Percentiles rank a stretch among this genome's conserved stretches.
These are phyloP conservation scores for Nyctereutes procyonoides DNA, from an alignment of 2,113 vertebrate species.

Conservation along the genomic window DNA sequence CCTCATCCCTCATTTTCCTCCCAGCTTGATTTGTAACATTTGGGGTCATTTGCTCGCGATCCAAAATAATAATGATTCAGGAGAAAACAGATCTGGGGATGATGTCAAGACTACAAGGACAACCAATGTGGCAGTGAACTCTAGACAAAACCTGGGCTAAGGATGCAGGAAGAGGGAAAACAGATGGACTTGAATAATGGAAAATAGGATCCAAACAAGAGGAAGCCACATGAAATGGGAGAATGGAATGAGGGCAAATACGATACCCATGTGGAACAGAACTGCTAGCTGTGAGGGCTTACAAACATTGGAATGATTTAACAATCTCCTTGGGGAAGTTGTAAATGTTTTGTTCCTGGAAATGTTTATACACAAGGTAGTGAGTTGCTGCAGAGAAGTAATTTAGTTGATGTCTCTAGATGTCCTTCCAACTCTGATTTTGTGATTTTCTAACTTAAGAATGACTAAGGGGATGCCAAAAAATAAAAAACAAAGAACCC, in stretches of 20 bases:
- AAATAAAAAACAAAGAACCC: constrained; percentile 18
- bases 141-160: not conserved
- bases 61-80: not conserved
- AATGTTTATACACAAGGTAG: constrained; percentile 62
- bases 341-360: constrained; percentile 70
- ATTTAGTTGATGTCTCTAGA: constrained; percentile 57
- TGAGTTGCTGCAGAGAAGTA: constrained; percentile 30
- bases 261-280: not conserved
- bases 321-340: not conserved
- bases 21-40: constrained; percentile 43
- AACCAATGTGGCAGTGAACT: not conserved
- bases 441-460: constrained; percentile 57
- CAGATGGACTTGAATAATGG: constrained; percentile 24
- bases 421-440: constrained; percentile 63
- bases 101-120: not conserved
- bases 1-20: constrained; percentile 62
- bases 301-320: constrained; percentile 30
- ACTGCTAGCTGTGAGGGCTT: not conserved
- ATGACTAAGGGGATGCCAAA: constrained; percentile 50
- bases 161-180: not conserved
- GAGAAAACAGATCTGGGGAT: not conserved
- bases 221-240: not conserved
- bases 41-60: constrained; percentile 10
- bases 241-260: not conserved
- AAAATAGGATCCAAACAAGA: not conserved